Percentiles rank a stretch among this genome's conserved stretches.
Conservation (phyloP, 1,140 invertebrate genomes). For the Trichoplusia ni region DNA sequence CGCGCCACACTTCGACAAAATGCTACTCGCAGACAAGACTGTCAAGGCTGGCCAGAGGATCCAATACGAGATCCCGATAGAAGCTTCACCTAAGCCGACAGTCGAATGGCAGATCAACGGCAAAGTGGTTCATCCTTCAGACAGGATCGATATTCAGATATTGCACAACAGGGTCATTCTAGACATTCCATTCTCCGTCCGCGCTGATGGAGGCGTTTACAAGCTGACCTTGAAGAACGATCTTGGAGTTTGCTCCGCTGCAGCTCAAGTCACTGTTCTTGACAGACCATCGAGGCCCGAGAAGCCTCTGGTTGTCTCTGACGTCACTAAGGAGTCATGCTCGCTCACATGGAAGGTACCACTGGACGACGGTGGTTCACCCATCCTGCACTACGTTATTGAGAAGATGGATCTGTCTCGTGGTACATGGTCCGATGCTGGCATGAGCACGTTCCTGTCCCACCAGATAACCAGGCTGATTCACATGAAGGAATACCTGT, state of each 20-base stretch:
- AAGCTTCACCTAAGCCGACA: slow-evolving; percentile 90
- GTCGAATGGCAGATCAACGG: slow-evolving; percentile 96
- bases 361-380: slow-evolving; percentile 94
- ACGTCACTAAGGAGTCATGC: slow-evolving; percentile 95
- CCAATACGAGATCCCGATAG: slow-evolving; percentile 93
- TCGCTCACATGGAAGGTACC: slow-evolving; percentile 92
- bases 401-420: slow-evolving; percentile 98
- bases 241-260: slow-evolving; percentile 89
- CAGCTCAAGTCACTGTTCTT: slow-evolving; percentile 93
- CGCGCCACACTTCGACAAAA: slow-evolving; percentile 93
- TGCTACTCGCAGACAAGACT: slow-evolving; percentile 91
- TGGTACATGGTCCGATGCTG: slow-evolving; percentile 97
- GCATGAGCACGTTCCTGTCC: slow-evolving; percentile 91
- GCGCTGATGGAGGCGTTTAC: slow-evolving; percentile 92
- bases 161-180: slow-evolving; percentile 90
- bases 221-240: slow-evolving; percentile 93
- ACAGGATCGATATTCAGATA: slow-evolving; percentile 87
- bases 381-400: slow-evolving; percentile 97
- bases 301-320: slow-evolving; percentile 91
- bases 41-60: slow-evolving; percentile 96
- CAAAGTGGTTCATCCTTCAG: slow-evolving; percentile 85
- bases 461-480: slow-evolving; percentile 93
- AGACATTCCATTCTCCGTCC: slow-evolving; percentile 92
- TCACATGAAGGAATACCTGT: slow-evolving; percentile 96
- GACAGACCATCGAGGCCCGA: slow-evolving; percentile 94